Conservation (phyloP, 1,140 invertebrate genomes). For the Drosophila nikananu region DNA sequence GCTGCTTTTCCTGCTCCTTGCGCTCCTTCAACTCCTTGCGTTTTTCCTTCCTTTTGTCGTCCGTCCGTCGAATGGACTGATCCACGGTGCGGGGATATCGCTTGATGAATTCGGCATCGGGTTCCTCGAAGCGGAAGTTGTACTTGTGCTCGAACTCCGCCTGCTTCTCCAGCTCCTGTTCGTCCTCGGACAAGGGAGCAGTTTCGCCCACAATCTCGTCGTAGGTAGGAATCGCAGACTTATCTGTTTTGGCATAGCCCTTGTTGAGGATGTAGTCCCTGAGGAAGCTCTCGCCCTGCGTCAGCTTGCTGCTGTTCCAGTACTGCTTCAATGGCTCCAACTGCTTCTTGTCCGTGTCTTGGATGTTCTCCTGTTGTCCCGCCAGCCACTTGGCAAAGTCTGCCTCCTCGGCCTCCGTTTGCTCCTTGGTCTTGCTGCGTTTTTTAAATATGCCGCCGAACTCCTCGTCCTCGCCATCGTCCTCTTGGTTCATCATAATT, state of each 20-base stretch:
- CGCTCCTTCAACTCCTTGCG: slow-evolving; percentile 91
- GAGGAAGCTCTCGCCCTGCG: slow-evolving; percentile 94
- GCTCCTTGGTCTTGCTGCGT: slow-evolving; percentile 88
- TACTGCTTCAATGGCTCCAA: slow-evolving; percentile 90
- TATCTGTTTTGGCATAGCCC: slow-evolving; percentile 87
- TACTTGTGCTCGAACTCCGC: slow-evolving; percentile 97
- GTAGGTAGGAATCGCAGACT: slow-evolving; percentile 88
- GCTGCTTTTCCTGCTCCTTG: slow-evolving; percentile 93
- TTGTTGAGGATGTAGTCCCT: slow-evolving; percentile 97
- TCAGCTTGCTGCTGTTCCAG: slow-evolving; percentile 93
- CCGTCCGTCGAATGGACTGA: slow-evolving; percentile 92
- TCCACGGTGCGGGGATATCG: slow-evolving; percentile 95
- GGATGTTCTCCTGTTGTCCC: slow-evolving; percentile 88
- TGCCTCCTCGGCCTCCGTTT: slow-evolving; percentile 87
- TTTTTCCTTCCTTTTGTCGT: slow-evolving; percentile 92
- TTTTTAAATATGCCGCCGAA: slow-evolving; percentile 88
- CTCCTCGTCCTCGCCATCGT: slow-evolving; percentile 86
- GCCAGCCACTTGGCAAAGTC: slow-evolving; percentile 94
- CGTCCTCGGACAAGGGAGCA: slow-evolving; percentile 91
- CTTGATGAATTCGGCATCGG: slow-evolving; percentile 96
- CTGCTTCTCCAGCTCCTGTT: slow-evolving; percentile 91
- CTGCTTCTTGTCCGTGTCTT: slow-evolving; percentile 87
- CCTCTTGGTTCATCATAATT: slow-evolving; percentile 86
- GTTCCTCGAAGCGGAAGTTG: slow-evolving; percentile 98
- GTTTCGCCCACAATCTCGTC: slow-evolving; percentile 90